Base-by-base conservation (phyloP, 30 jellyfish, hydroid and myxozoan genomes). In the Hydractinia symbiolongicarpus region DNA sequence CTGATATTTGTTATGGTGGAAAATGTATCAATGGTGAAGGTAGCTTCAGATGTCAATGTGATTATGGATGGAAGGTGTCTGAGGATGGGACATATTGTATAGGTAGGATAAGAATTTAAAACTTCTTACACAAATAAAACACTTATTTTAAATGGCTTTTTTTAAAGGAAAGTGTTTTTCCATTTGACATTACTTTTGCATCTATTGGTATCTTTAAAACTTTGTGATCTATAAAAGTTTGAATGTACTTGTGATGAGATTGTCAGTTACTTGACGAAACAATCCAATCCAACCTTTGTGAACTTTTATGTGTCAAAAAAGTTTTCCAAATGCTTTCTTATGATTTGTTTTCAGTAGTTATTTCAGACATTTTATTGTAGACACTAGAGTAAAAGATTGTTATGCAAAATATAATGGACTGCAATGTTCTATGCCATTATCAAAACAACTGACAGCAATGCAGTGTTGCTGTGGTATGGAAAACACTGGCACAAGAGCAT, bases 401-500 rank as follows among this genome's bases (percentile, higher is more conserved):
- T 91, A 81, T 67, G 98, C 96, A 15, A 91, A 87, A 79, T 91
- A 72, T 78, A 93, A 91, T 67, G 95, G 96, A 10, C 68, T 87
- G 53, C 90, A 82, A 86, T 91, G 98, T 70, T 86, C 96, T 9
- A 91, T 86, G 96, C 96, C 98, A 14, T 76, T 91, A 77, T 79
- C 87, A 94, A 82, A 82, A 15, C 88, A 87, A 86, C 83, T 87
- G 57, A 86, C 96, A 11, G 66, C 88, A 76, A 84, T 85, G 67
- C 83, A 91, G 58, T 91, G 98, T 75, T 91, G 98, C 73, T 91
- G 98, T 76, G 98, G 98, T 6, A 91, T 91, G 98, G 98, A 91
- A 57, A 88, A 87, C 30, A 80, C 69, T 75, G 95, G 96, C 58
- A 83, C 74, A 57, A 78, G 95, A 55, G 98, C 96, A 54, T 91